These are phyloP conservation scores for human (Homo sapiens) DNA, from an alignment of 2,113 vertebrate species.

Conservation along the genomic window DNA sequence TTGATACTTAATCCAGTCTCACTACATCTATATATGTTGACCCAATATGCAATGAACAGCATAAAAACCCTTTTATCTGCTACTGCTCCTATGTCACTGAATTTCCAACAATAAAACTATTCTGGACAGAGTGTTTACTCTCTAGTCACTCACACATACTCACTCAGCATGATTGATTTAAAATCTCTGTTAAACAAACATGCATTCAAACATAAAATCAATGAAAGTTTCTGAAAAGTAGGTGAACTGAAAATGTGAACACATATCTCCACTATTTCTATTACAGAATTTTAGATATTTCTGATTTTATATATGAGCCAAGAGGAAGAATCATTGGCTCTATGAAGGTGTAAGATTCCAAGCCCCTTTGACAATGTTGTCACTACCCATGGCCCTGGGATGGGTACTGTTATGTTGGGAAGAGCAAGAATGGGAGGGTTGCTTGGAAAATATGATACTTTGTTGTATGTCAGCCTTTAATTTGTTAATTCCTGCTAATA, in stretches of 20 bases:
- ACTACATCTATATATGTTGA: rapidly evolving
- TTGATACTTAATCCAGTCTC: neutral
- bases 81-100: neutral
- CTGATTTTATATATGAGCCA: neutral
- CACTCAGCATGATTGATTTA: neutral
- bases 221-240: neutral
- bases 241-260: neutral
- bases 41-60: neutral
- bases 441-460: neutral
- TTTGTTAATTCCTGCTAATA: neutral
- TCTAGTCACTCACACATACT: neutral
- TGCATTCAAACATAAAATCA: neutral
- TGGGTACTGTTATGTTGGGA: neutral
- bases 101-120: neutral
- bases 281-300: neutral
- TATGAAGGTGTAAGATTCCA: neutral
- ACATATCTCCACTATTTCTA: neutral
- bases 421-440: neutral
- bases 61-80: neutral
- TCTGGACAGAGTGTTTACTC: neutral
- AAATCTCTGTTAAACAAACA: neutral
- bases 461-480: neutral
- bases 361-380: neutral
- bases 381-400: neutral
- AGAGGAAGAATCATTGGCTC: neutral